Base-by-base conservation (phyloP, 2,888 invertebrate genomes). In the Campaea margaritaria region DNA sequence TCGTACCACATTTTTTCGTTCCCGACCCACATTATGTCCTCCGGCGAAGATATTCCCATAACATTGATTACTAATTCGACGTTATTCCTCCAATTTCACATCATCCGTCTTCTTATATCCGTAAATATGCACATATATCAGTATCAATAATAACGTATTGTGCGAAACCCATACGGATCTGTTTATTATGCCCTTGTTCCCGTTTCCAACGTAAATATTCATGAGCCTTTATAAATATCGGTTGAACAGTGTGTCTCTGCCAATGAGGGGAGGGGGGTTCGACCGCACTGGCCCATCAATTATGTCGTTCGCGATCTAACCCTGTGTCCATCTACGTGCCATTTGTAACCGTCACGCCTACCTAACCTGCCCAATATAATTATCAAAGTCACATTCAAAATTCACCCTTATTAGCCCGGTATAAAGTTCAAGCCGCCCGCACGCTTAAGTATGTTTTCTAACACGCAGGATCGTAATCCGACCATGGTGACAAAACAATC, bases 261-360 rank as follows among this genome's bases (percentile, higher is more conserved):
- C 79, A 74, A 81, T 79, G 74, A 72, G 71, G 61, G 69, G 73
- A 70, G 71, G 69, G 73, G 71, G 71, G 71, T 66, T 67, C 70
- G 65, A 76, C 80, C 82, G 72, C 83, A 81, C 74, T 73, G 75
- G 70, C 73, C 82, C 83, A 87, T 88, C 86, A 84, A 89, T 89
- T 86, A 87, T 82, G 87, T 85, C 87, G 75, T 81, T 79, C 79
- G 76, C 81, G 85, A 86, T 85, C 87, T 85, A 85, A 84, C 85
- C 85, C 83, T 70, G 76, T 85, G 86, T 86, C 87, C 85, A 86
- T 87, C 86, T 86, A 83, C 75, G 76, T 75, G 73, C 82, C 82
- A 87, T 89, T 87, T 87, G 83, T 88, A 83, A 78, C 76, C 80
- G 87, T 87, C 87, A 86, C 76, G 73, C 74, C 69, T 69, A 78